These are phyloP conservation scores for Diorhabda sublineata DNA, from an alignment of 1,140 invertebrate genomes.

Conservation along the genomic window DNA sequence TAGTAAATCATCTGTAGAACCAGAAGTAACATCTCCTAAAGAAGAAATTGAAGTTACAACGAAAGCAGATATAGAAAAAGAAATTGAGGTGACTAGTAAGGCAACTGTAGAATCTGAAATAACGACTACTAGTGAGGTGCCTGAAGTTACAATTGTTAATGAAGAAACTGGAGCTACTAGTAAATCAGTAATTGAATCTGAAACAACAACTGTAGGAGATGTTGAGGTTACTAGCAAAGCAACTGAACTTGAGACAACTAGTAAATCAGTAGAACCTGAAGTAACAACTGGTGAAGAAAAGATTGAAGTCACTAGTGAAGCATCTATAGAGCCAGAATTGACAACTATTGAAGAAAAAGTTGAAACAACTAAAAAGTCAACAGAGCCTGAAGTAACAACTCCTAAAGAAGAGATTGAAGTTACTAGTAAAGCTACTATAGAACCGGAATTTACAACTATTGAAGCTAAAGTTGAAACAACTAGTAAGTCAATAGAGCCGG, in stretches of 20 bases:
- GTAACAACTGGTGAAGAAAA: constrained; percentile 4
- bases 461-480: not conserved
- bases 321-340: constrained; percentile 12
- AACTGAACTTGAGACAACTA: too few relatives aligned
- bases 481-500: not conserved
- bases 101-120: constrained; percentile 4
- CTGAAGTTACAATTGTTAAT: not conserved
- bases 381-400: constrained; percentile 19
- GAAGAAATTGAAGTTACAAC: not conserved
- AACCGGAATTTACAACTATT: constrained; percentile 17
- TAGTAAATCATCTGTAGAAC: not conserved
- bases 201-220: constrained; percentile 6
- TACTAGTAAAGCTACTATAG: constrained; percentile 24
- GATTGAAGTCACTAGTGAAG: constrained; percentile 7
- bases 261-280: not conserved
- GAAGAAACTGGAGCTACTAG: constrained; percentile 13
- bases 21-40: too few relatives aligned
- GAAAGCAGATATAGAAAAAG: constrained; percentile 11
- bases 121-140: constrained; percentile 19
- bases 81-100: not conserved
- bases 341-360: constrained; percentile 26
- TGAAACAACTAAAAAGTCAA: not conserved
- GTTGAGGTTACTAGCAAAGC: constrained; percentile 3
- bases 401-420: constrained; percentile 19
- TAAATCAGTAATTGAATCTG: constrained; percentile 21